These are phyloP conservation scores for Leptarthrus brevirostris DNA, from an alignment of 2,888 invertebrate species.

Conservation along the genomic window DNA sequence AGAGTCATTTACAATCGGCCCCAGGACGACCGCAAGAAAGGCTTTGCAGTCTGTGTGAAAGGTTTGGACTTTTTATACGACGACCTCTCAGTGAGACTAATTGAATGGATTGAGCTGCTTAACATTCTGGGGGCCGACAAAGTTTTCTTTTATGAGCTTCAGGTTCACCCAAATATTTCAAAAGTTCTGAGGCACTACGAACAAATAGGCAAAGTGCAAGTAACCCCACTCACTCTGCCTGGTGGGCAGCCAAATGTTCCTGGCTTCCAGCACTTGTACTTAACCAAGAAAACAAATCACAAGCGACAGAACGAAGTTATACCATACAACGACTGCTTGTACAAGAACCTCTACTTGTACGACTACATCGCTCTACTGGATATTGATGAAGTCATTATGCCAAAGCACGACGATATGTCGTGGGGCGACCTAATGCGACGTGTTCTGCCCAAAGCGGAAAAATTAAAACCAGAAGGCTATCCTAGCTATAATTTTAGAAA, in stretches of 20 bases:
- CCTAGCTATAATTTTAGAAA: conserved; percentile 88
- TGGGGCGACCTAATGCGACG: conserved; percentile 85
- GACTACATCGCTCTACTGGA: conserved; percentile 91
- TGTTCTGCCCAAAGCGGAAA: conserved; percentile 75
- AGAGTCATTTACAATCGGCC: conserved; percentile 85
- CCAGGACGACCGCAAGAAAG: conserved; percentile 72
- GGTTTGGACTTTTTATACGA: conserved; percentile 93
- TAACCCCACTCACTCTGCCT: conserved; percentile 85
- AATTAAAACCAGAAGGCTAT: conserved; percentile 72
- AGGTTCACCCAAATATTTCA: conserved; percentile 91
- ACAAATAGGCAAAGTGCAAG: conserved; percentile 75
- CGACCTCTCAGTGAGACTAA: conserved; percentile 87
- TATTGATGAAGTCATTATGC: conserved; percentile 95
- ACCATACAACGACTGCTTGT: conserved; percentile 96
- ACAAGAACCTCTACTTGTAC: conserved; percentile 90
- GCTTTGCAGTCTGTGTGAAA: conserved; percentile 93
- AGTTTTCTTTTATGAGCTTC: conserved; percentile 89
- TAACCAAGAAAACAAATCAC: conserved; percentile 90
- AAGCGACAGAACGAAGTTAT: conserved; percentile 95
- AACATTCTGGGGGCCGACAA: conserved; percentile 89
- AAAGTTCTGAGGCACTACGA: conserved; percentile 79
- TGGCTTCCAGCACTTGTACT: conserved; percentile 87
- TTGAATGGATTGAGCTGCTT: conserved; percentile 94
- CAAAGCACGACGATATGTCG: conserved; percentile 74
- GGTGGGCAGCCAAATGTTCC: conserved; percentile 92